phyloP scores from a whole-genome alignment of 2,113 vertebrate species.

The Pycnonotus jocosus region DNA sequence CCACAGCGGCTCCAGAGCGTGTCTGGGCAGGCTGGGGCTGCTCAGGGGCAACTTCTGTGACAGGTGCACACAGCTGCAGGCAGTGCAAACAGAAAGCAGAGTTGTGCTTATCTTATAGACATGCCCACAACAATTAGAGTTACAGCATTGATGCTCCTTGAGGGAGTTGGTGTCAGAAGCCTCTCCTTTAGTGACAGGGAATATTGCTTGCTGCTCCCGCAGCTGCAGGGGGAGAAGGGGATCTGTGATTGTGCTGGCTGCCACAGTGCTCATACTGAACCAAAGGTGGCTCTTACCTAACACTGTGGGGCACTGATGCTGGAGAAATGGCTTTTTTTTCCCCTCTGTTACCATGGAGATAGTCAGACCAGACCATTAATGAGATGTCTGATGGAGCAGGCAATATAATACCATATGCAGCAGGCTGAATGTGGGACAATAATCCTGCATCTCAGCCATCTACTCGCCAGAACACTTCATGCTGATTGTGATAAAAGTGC shows the following conservation, averaged over 20 bases:
- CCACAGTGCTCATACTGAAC: not conserved
- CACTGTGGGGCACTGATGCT: not conserved
- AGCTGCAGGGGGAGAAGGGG: not conserved
- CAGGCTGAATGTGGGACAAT: not conserved
- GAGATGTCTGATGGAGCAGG: not conserved
- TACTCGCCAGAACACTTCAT: not conserved
- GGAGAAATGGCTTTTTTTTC: not conserved
- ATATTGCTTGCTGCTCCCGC: accelerated
- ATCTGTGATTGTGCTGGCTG: not conserved
- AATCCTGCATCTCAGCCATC: not conserved
- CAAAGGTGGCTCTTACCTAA: not conserved
- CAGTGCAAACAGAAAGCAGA: not conserved
- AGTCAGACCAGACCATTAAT: not conserved
- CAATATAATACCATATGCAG: not conserved
- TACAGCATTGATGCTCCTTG: accelerated
- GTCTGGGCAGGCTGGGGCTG: not conserved
- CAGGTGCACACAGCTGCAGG: not conserved
- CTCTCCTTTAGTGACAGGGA: not conserved
- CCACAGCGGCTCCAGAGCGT: accelerated
- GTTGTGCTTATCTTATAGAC: not conserved
- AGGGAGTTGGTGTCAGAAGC: not conserved
- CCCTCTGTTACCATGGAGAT: constrained; percentile 25
- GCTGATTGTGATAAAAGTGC: not conserved
- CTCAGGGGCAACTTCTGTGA: not conserved
- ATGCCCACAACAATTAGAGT: not conserved